Evolutionary conservation across 2,888 invertebrate species (phyloP).

Genomic region (Nomada lathburiana): DNA sequence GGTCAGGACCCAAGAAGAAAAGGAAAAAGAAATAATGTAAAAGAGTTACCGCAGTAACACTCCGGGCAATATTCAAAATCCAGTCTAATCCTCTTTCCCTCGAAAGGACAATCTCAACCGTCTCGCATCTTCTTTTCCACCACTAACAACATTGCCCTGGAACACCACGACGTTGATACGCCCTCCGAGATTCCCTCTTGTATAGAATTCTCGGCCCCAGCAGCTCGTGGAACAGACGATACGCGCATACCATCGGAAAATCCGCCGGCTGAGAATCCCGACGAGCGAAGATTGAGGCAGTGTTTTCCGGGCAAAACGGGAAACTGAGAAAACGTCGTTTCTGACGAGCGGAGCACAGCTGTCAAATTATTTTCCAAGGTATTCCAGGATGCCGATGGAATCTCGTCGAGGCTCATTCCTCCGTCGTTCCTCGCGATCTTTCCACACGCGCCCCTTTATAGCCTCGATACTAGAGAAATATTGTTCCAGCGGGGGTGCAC

Average conservation of each 20-base stretch:
- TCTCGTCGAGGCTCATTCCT: constrained; percentile 48
- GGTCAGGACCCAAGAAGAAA: not conserved
- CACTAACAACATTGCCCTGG: not conserved
- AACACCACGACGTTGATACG: not conserved
- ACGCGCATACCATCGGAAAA: constrained; percentile 23
- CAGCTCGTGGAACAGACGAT: constrained; percentile 1
- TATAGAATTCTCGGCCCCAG: constrained; percentile 11
- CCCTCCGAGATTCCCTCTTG: constrained; percentile 5
- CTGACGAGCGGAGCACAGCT: constrained; percentile 48
- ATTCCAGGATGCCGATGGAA: constrained; percentile 67
- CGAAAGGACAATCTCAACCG: not conserved
- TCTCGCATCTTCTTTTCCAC: too few relatives aligned
- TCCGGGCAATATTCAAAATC: constrained; percentile 1
- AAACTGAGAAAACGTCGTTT: constrained; percentile 42
- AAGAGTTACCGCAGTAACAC: not conserved
- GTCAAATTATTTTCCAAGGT: constrained; percentile 71
- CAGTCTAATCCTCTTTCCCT: not conserved
- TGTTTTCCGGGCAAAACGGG: constrained; percentile 52
- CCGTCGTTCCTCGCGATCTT: constrained; percentile 56
- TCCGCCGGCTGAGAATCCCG: constrained; percentile 34
- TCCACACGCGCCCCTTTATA: constrained; percentile 54
- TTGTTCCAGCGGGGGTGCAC: constrained; percentile 60
- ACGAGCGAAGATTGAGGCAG: constrained; percentile 34
- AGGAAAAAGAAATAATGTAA: too few relatives aligned
- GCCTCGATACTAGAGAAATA: constrained; percentile 59